Base-by-base conservation (phyloP, 2,888 invertebrate genomes). In the Andrena minutula region DNA sequence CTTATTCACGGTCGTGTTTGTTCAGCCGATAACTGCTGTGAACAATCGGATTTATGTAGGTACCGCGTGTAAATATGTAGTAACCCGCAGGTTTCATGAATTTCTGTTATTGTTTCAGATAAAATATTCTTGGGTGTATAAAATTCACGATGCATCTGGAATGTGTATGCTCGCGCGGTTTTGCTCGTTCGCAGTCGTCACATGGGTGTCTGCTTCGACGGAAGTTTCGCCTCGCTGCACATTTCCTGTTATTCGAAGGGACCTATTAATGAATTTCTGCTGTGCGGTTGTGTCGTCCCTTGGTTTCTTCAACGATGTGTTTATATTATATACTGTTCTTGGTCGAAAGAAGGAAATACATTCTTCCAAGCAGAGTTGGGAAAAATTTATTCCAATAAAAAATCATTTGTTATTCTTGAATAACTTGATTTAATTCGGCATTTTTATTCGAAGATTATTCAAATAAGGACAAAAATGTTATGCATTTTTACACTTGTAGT, bases 151-250 rank as follows among this genome's bases (percentile, higher is more conserved):
- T 16, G 5, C 20, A 51, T 20, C 8, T n/a, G n/a, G 20, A 51
- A 51, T 2, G 20, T 26, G n/a, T 20, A 51, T 8, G 6, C n/a
- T 51, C 20, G 8, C 51, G 8, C 0, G 82, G 79, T 82, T 85
- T 76, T 66, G 74, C 77, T 58, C 47, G 71, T 61, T 47, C 69
- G 49, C 74, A 71, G 70, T 66, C 61, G 61, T 75, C 76, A 32
- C 81, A 74, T 56, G 63, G 88, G 86, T 88, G 86, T 90, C 87
- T 66, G 88, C 88, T 86, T 82, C 89, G 79, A 86, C 89, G 90
- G 90, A 90, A 90, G 88, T 88, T 87, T 90, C 88, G 82, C 79
- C 75, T 79, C 77, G 75, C 75, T 85, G 82, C 83, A 23, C 61
- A 79, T 86, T 89, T 90, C 89, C 89, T 89, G 86, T 85, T 84